Evolutionary conservation across 2,888 invertebrate species (phyloP).

Genomic region (Drosophila testacea): DNA sequence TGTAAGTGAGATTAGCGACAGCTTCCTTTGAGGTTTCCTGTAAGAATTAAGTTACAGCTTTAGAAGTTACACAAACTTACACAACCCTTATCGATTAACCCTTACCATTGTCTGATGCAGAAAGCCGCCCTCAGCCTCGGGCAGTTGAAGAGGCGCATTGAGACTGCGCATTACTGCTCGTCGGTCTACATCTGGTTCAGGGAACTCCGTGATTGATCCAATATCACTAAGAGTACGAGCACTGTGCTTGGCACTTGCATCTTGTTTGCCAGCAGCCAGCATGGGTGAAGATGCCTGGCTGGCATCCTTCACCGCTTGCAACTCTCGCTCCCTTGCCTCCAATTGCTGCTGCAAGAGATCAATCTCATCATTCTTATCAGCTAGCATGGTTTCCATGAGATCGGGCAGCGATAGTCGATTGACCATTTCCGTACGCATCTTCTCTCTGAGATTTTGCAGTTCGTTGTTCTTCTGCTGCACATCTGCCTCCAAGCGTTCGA

Average conservation of each 20-base stretch:
- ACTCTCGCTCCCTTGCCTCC: conserved; percentile 83
- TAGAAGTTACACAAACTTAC: background rate
- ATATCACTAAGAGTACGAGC: conserved; percentile 90
- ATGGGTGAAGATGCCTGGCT: conserved; percentile 65
- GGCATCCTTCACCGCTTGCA: conserved; percentile 86
- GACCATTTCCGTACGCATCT: conserved; percentile 85
- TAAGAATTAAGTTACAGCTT: conserved; percentile 8
- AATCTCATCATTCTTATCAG: conserved; percentile 90
- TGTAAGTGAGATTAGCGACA: conserved; percentile 82
- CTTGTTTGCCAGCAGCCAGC: conserved; percentile 83
- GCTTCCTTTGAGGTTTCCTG: conserved; percentile 83
- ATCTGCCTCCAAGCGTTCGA: conserved; percentile 86
- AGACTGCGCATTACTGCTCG: conserved; percentile 83
- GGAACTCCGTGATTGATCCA: conserved; percentile 90
- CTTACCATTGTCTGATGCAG: conserved; percentile 81
- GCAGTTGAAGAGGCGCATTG: conserved; percentile 76
- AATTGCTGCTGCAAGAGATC: conserved; percentile 87
- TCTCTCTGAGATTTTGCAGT: conserved; percentile 85
- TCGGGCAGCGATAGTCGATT: conserved; percentile 86
- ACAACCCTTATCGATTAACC: background rate
- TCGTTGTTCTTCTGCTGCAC: conserved; percentile 85
- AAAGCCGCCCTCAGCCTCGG: conserved; percentile 70
- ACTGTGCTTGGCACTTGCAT: conserved; percentile 87
- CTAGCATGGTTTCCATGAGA: conserved; percentile 88
- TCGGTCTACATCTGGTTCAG: conserved; percentile 88